phyloP scores from a whole-genome alignment of 2,888 invertebrate genomes.

The Bimastos eiseni region DNA sequence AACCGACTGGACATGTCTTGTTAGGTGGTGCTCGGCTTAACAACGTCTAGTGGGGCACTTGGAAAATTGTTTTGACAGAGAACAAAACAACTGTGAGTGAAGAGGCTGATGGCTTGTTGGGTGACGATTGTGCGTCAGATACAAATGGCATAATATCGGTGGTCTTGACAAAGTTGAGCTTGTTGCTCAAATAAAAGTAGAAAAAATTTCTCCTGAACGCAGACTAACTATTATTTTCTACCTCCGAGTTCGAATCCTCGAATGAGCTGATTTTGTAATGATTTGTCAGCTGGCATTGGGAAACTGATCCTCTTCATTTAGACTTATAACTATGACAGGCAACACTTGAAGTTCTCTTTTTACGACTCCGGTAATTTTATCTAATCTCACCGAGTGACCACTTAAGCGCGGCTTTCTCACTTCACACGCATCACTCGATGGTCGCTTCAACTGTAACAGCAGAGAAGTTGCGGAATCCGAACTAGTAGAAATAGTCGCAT shows the following conservation, averaged over 20 bases:
- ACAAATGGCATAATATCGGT: background rate
- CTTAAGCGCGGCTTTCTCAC: too few species aligned
- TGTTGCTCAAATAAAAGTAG: background rate
- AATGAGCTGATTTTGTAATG: background rate
- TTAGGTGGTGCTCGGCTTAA: background rate
- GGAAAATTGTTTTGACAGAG: background rate
- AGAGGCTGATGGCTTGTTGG: background rate
- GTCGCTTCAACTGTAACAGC: too few species aligned
- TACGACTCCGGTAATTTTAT: background rate
- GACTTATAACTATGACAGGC: background rate
- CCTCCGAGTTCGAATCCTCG: background rate
- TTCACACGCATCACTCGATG: too few species aligned
- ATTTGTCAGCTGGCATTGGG: background rate
- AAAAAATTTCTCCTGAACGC: too few species aligned
- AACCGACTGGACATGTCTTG: background rate
- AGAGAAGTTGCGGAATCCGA: too few species aligned
- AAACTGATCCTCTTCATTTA: background rate
- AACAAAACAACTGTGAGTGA: background rate
- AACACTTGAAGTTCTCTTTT: background rate
- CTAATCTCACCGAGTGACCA: too few species aligned
- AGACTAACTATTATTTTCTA: background rate
- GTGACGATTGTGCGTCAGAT: background rate
- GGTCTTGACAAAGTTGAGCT: background rate
- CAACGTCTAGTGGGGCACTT: background rate
- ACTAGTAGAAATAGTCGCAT: too few species aligned